Conservation (phyloP, 2,113 vertebrate genomes). For the Ammodramus savannarum region DNA sequence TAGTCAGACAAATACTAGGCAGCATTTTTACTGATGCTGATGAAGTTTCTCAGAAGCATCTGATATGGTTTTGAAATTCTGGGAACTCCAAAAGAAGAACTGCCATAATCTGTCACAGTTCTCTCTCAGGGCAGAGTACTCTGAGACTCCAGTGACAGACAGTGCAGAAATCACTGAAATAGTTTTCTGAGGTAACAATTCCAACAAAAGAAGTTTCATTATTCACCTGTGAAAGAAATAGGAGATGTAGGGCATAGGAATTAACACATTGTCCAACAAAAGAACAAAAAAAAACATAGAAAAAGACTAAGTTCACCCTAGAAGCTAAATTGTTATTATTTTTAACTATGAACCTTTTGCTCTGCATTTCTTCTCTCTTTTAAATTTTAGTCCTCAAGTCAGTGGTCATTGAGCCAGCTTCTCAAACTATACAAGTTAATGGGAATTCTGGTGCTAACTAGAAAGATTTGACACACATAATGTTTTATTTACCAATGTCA, state of each 20-base stretch:
- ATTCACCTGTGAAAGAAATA: neutral
- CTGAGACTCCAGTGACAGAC: neutral
- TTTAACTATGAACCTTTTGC: neutral
- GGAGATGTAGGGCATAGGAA: neutral
- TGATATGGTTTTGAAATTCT: neutral
- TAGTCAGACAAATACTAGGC: neutral
- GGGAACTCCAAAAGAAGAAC: neutral
- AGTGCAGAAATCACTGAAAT: neutral
- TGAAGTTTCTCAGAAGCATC: neutral
- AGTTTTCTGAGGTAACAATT: neutral
- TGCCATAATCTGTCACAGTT: neutral
- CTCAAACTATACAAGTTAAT: neutral
- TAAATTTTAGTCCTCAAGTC: neutral
- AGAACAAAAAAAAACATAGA: too few species aligned
- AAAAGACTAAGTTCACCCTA: neutral
- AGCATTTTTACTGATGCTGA: neutral
- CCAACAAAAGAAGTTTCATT: neutral
- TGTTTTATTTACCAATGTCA: neutral
- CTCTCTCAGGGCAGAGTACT: neutral
- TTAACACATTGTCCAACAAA: neutral
- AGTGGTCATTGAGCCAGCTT: neutral
- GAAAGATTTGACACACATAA: neutral
- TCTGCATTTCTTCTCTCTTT: neutral
- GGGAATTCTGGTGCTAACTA: neutral
- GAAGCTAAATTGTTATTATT: neutral